phyloP scores from a whole-genome alignment of 1,140 invertebrate species.

The Drosophila orena region DNA sequence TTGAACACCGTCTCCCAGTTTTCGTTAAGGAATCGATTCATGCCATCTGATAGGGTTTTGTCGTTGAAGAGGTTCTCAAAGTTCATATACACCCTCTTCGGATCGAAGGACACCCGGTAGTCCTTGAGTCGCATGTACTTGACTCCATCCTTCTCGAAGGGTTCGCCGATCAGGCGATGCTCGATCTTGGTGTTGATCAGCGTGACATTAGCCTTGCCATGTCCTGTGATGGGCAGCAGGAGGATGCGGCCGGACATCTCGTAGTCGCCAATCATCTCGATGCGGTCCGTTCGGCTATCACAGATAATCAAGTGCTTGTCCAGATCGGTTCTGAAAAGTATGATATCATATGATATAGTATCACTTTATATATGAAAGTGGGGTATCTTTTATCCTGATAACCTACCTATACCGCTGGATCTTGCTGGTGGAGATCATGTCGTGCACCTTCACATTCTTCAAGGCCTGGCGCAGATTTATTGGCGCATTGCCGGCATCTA shows the following conservation, averaged over 20 bases:
- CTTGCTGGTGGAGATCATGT: slow-evolving; percentile 85
- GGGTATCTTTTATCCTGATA: neutral
- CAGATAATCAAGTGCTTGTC: slow-evolving; percentile 84
- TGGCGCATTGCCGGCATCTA: slow-evolving; percentile 83
- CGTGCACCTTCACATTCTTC: slow-evolving; percentile 86
- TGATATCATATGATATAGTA: too few species aligned
- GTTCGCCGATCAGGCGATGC: slow-evolving; percentile 87
- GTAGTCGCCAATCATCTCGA: slow-evolving; percentile 89
- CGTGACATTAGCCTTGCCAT: slow-evolving; percentile 89
- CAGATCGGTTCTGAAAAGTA: slow-evolving; percentile 84
- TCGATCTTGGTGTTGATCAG: slow-evolving; percentile 87
- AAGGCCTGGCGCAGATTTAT: slow-evolving; percentile 86
- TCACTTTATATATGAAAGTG: too few species aligned
- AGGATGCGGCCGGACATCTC: slow-evolving; percentile 89
- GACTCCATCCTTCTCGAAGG: slow-evolving; percentile 86
- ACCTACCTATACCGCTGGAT: slow-evolving; percentile 77
- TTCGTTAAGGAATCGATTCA: slow-evolving; percentile 88
- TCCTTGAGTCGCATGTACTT: slow-evolving; percentile 87
- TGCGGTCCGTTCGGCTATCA: slow-evolving; percentile 85
- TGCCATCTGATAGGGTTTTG: slow-evolving; percentile 86
- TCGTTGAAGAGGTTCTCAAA: slow-evolving; percentile 89
- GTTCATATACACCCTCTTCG: slow-evolving; percentile 86
- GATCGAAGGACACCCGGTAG: slow-evolving; percentile 86
- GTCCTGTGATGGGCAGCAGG: slow-evolving; percentile 89
- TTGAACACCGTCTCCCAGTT: slow-evolving; percentile 89